Percentiles rank a stretch among this genome's conserved stretches.
These are phyloP conservation scores for Ridgeia piscesae DNA, from an alignment of 1,140 invertebrate genomes.

Conservation along the genomic window DNA sequence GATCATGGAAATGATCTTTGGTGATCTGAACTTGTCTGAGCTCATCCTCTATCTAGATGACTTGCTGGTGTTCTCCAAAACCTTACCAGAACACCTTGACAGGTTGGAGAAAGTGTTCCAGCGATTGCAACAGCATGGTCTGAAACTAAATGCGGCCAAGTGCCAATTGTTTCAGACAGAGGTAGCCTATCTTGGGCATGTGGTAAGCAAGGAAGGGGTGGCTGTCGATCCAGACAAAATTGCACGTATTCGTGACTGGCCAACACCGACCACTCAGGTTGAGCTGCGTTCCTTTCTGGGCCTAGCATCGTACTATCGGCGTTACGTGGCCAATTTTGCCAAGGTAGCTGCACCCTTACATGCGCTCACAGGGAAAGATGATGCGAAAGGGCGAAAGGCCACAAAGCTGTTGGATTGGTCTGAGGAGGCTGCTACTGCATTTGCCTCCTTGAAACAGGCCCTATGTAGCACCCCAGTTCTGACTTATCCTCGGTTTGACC, in stretches of 20 bases:
- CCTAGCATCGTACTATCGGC: too few relatives aligned
- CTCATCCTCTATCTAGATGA: too few relatives aligned
- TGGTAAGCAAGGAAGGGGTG: background rate
- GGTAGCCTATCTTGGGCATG: constrained; percentile 21
- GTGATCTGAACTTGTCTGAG: background rate
- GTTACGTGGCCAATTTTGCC: too few relatives aligned
- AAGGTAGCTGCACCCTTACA: too few relatives aligned
- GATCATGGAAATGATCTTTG: background rate
- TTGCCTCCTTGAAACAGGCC: background rate
- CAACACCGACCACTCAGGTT: background rate
- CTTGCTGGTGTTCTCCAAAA: too few relatives aligned
- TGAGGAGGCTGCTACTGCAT: background rate
- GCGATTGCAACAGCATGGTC: background rate
- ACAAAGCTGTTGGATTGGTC: too few relatives aligned
- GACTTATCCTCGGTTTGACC: background rate
- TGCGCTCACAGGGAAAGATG: too few relatives aligned
- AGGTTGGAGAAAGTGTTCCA: background rate
- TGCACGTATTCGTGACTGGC: constrained; percentile 3
- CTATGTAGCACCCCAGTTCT: background rate
- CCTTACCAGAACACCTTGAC: background rate
- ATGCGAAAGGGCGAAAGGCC: too few relatives aligned
- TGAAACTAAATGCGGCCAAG: too few relatives aligned
- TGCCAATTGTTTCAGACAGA: constrained; percentile 22
- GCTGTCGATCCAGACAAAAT: background rate
- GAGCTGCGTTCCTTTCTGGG: constrained; percentile 1